Evolutionary conservation across 2,797 vertebrate species (phyloP), one percentile per base, ranked within the genome.

Genomic region (Acanthornis magna): DNA sequence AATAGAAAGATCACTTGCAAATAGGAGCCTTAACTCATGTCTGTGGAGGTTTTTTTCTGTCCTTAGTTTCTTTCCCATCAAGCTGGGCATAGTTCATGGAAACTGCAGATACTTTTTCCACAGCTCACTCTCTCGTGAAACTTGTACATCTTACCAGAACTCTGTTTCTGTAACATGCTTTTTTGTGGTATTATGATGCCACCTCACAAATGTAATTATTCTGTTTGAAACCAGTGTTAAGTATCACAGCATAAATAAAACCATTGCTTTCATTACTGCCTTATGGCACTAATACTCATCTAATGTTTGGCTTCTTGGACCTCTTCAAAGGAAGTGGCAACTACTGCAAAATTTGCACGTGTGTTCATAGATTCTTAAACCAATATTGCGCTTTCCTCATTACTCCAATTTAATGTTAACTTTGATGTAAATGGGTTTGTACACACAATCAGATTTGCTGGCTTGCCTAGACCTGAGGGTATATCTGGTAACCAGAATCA

Each of bases 201-300:
- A 87, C 81, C 68, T 89, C 78, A 82, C 81, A 45, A 76, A 61
- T 92, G 92, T 94, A 87, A 90, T 83, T 63, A 38, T 38, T 86
- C 74, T 95, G 73, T 95, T 90, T 78, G 77, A 84, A 94, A 92
- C 45, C 63, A 63, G 67, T 91, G 60, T 87, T 79, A 60, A 95
- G 71, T 67, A 53, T 91, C 62, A 82, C 74, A 77, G 79, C 7
- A 1, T 55, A 67, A 96, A 96, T 96, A 96, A 95, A 96, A 60
- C 17, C 17, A 45, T 45, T 84, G 74, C 78, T 78, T 90, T 81
- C 48, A 18, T 60, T 48, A 51, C 48, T 88, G 58, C 63, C 22
- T 42, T 82, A 30, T 15, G 19, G 81, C 78, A 67, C 40, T 80
- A 63, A 72, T 43, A 54, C 11, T 40, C 43, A 71, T 87, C 43